These are phyloP conservation scores for Parus major DNA, from an alignment of 2,113 vertebrate genomes.

Conservation along the genomic window DNA sequence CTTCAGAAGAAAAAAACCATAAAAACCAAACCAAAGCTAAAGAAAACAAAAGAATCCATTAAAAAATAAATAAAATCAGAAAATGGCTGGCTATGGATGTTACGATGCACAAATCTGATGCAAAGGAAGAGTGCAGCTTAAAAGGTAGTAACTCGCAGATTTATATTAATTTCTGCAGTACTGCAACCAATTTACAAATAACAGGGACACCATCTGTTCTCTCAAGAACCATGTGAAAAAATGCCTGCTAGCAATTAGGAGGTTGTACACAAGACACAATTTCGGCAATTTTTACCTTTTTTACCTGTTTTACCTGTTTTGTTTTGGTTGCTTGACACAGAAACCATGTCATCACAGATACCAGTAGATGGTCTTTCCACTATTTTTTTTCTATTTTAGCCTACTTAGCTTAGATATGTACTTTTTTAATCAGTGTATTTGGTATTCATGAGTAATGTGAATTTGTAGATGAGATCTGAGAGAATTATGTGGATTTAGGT, in stretches of 20 bases:
- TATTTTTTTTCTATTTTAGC: not conserved
- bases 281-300: not conserved
- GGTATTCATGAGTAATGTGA: conserved; percentile 38
- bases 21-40: not conserved
- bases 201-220: conserved; percentile 39
- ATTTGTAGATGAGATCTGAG: conserved; percentile 30
- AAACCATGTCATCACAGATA: not conserved
- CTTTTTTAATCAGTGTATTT: conserved; percentile 10
- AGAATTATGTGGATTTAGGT: conserved; percentile 61
- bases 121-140: not conserved
- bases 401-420: not conserved
- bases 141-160: not conserved
- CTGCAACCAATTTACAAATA: conserved; percentile 11
- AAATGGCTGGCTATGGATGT: not conserved
- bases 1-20: not conserved
- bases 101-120: not conserved
- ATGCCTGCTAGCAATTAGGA: not conserved
- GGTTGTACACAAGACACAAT: not conserved
- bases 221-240: not conserved
- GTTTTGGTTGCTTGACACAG: not conserved
- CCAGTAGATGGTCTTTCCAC: not conserved
- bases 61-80: not conserved
- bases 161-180: not conserved
- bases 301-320: not conserved
- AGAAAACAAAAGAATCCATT: not conserved